Base-by-base conservation (phyloP, 1,140 invertebrate species). In the Pteromalus puparum region DNA sequence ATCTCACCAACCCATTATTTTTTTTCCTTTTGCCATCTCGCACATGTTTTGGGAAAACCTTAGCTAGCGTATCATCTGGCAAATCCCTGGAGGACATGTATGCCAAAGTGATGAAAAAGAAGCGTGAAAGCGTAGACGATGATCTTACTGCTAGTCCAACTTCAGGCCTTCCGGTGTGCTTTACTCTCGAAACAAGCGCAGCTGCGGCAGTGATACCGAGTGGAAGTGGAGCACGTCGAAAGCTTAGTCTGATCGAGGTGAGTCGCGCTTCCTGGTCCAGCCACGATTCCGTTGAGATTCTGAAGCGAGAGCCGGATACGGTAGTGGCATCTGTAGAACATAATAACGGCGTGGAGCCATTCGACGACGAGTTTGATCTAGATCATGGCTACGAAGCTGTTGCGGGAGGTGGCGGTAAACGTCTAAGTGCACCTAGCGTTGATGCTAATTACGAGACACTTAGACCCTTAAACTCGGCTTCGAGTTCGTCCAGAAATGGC, bases 21-120 rank as follows among this genome's bases (percentile, higher is more conserved):
- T 61, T 61, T 61, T 61, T 61, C 18, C 21, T 61, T 53, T 61
- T 61, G 53, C 53, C 18, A 61, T 61, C 53, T 61, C 21, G 53
- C 53, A 61, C 53, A 18, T 61, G 53, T 61, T 21, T 61, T 61
- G 53, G 76, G 72, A 65, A 34, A 46, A 68, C 61, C 0, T 61
- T 61, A 84, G 83, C 68, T 67, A 84, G 53, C 26, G 72, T 84
- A 2, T 24, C 82, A 28, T 61, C 82, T 26, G 94, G 94, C 4
- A 94, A 95, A 83, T 96, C 96, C 87, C 88, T 97, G 1, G 97
- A 98, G 88, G 97, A 97, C 87, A 97, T 97, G 96, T 97, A 97
- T 90, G 97, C 97, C 0, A 98, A 97, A 93, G 97, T 97, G 0
- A 95, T 95, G 88, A 96, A 97, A 88, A 95, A 95, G 89, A 93